phyloP scores from a whole-genome alignment of 2,888 invertebrate genomes.

The Platycheirus rosarum region DNA sequence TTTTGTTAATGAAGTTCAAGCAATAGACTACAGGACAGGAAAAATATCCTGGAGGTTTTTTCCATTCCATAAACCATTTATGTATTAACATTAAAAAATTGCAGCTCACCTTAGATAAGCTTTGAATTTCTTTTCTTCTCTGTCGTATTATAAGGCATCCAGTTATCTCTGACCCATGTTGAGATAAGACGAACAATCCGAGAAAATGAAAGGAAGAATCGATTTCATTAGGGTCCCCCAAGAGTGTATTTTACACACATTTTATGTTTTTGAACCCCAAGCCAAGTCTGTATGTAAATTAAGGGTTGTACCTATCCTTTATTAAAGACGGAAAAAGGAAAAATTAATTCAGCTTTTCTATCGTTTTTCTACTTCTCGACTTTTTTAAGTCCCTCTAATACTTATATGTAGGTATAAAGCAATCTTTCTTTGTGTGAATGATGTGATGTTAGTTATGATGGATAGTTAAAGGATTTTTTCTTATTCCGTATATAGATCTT shows the following conservation, averaged over 20 bases:
- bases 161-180: conserved; percentile 34
- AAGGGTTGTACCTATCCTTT: conserved; percentile 26
- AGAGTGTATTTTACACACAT: conserved; percentile 22
- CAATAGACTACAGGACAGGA: background rate
- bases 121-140: conserved; percentile 27
- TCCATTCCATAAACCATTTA: conserved; percentile 3
- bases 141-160: conserved; percentile 28
- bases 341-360: conserved; percentile 48
- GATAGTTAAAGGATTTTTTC: background rate
- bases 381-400: conserved; percentile 6
- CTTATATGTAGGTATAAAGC: background rate
- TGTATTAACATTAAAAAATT: conserved; percentile 13
- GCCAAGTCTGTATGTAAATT: conserved; percentile 41
- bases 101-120: conserved; percentile 14
- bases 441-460: conserved; percentile 4
- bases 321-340: conserved; percentile 11
- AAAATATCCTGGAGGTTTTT: background rate
- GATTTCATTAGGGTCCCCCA: conserved; percentile 50
- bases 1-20: no score
- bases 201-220: conserved; percentile 31
- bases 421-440: conserved; percentile 13
- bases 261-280: background rate
- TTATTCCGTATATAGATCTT: background rate
- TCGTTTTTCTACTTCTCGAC: conserved; percentile 45
- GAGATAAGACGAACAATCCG: conserved; percentile 30